Base-by-base conservation (phyloP, 2,113 vertebrate species). In the Grammomys surdaster region DNA sequence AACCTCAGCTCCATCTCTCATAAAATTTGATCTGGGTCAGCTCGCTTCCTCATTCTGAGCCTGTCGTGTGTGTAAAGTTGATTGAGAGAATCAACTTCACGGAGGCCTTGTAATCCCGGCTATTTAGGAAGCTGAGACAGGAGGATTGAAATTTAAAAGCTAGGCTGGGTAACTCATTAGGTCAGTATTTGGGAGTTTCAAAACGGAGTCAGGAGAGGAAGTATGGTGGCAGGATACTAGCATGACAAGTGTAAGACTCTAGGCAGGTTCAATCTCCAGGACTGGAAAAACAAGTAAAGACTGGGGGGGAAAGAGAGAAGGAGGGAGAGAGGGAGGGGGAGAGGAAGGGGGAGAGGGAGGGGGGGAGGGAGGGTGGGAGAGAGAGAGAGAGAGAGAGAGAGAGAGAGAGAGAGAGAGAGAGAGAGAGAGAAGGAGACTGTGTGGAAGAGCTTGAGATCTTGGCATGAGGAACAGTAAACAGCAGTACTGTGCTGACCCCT, bases 391-490 rank as follows among this genome's bases (percentile, higher is more conserved):
- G 51, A 11, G 51, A 51, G 51, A 7, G 58, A 60, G 19, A 7
- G 58, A 60, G 19, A 22, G 17, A 19, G 58, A 58, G 17, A 58
- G 58, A 58, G 19, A 60, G 5, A 20, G 58, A 58, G 17, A 58
- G 58, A 58, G 17, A 58, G 58, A 58, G 19, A 60, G 5, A 20
- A 51, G 10, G 51, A 51, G 51, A 51, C 51, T 12, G 58, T 0
- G 3, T 5, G 7, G 31, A 96, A 89, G 65, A 94, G 89, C 95
- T 88, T 72, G 95, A 96, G 96, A 87, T 90, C 94, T 86, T 2
- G 9, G 43, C 4, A 24, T 7, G 56, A 12, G n/a, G 7, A 5
- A 58, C 16, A 22, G 40, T 28, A 7, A 5, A 5, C 6, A 36
- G 26, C 22, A 11, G 33, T 26, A 24, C 1, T 22, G 51, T 43